phyloP scores from a whole-genome alignment of 2,797 vertebrate genomes.

The Hephaestus fuliginosus region DNA sequence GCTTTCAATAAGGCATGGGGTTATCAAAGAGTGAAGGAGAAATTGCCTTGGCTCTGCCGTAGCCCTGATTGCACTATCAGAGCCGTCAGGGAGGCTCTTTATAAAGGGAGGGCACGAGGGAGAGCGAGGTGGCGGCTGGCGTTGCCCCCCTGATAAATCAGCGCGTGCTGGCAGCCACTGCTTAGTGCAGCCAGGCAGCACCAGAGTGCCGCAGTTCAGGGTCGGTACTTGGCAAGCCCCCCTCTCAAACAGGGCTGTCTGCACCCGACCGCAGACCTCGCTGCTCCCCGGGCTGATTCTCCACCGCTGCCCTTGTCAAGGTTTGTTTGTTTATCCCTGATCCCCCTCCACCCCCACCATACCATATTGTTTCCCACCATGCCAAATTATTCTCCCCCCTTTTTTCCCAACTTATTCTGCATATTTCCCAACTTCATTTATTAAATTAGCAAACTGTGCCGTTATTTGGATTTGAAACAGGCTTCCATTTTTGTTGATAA shows the following conservation, averaged over 20 bases:
- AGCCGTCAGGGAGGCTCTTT: slow-evolving; percentile 89
- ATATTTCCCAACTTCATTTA: slow-evolving; percentile 82
- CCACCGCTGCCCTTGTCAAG: slow-evolving; percentile 82
- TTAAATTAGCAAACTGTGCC: slow-evolving; percentile 76
- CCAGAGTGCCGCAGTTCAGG: slow-evolving; percentile 83
- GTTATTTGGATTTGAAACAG: slow-evolving; percentile 66
- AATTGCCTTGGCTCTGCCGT: slow-evolving; percentile 90
- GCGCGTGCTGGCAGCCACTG: slow-evolving; percentile 80
- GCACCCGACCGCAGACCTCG: slow-evolving; percentile 79
- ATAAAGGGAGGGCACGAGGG: slow-evolving; percentile 86
- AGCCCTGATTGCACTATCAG: slow-evolving; percentile 91
- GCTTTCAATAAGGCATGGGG: slow-evolving; percentile 85
- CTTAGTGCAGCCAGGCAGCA: slow-evolving; percentile 84
- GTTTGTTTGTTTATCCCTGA: slow-evolving; percentile 85
- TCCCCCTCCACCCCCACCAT: slow-evolving; percentile 65
- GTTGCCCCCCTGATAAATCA: slow-evolving; percentile 90
- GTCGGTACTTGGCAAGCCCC: slow-evolving; percentile 84
- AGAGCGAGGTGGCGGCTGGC: slow-evolving; percentile 85
- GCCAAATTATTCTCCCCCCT: slow-evolving; percentile 71
- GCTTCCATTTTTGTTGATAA: slow-evolving; percentile 51
- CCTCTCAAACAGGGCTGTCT: slow-evolving; percentile 75
- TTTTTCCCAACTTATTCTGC: slow-evolving; percentile 79
- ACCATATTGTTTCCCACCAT: slow-evolving; percentile 72
- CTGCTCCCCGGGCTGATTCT: slow-evolving; percentile 72
- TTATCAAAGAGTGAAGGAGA: slow-evolving; percentile 90